Conservation (phyloP, 2,113 vertebrate genomes). For the Bucco capensis region DNA sequence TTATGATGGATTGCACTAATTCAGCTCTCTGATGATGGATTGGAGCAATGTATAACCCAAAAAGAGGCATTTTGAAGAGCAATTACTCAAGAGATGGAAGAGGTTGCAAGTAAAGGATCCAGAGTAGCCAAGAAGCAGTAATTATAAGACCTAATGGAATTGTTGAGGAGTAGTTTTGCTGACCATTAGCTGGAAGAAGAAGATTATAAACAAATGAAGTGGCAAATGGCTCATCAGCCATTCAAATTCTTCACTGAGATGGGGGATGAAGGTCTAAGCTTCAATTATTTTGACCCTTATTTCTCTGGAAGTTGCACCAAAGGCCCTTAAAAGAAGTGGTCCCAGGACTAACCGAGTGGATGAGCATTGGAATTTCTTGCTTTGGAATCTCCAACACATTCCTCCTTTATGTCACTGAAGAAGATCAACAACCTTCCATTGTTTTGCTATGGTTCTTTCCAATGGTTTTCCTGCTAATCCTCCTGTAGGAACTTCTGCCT, state of each 20-base stretch:
- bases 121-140: background rate
- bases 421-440: background rate
- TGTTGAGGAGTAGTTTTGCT: background rate
- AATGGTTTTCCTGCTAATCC: background rate
- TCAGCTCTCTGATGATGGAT: background rate
- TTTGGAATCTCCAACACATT: background rate
- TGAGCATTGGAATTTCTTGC: background rate
- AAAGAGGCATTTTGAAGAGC: background rate
- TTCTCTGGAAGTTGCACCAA: background rate
- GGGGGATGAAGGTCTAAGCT: background rate
- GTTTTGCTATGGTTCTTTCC: background rate
- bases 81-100: background rate
- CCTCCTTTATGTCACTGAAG: background rate
- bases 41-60: background rate
- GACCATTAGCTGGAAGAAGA: background rate
- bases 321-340: background rate
- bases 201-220: background rate
- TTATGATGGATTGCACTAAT: background rate
- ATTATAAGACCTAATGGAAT: conserved; percentile 9
- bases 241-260: background rate
- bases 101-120: background rate
- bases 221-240: background rate
- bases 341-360: background rate
- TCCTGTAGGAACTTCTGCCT: background rate
- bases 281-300: background rate